Base-by-base conservation (phyloP, 1,140 invertebrate genomes). In the Lerema accius region DNA sequence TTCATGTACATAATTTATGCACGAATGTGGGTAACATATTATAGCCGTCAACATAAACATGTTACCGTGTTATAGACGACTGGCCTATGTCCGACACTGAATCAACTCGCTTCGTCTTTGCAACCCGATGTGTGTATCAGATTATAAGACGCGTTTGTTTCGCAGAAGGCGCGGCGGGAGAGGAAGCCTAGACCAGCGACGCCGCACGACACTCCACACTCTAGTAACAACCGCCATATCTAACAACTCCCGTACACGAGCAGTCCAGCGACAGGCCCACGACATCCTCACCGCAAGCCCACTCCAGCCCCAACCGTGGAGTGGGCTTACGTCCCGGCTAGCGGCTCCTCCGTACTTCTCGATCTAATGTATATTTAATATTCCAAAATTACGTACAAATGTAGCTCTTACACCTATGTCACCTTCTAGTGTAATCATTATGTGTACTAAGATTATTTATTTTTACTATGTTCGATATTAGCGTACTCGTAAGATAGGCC, bases 101-200 rank as follows among this genome's bases (percentile, higher is more conserved):
- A 2, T 23, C 19, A 23, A 5, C 19, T 23, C 2, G 19, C 2
- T 3, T 23, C 19, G 19, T 23, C 19, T n/a, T n/a, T n/a, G n/a
- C n/a, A n/a, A n/a, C n/a, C n/a, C n/a, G n/a, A n/a, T n/a, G n/a
- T n/a, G n/a, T n/a, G n/a, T n/a, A n/a, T n/a, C n/a, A n/a, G n/a
- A n/a, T n/a, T n/a, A n/a, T n/a, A n/a, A n/a, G n/a, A n/a, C n/a
- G n/a, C n/a, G n/a, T 23, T 23, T 17, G 51, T 43, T 69, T 65
- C 69, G 6, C 81, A 86, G 84, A 82, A 50, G 76, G 71, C 73
- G 75, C 75, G 28, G 37, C 69, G 11, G 60, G 69, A 43, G 80
- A 85, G 63, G 84, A 82, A 73, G 84, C 85, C 81, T 88, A 88
- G 71, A 76, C 71, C 9, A 69, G 68, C 48, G 72, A 69, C 65